A percentile compares a stretch with the other conserved stretches of the same genome.
These are phyloP conservation scores for Euleptes europaea DNA, from an alignment of 2,113 vertebrate genomes.

Conservation along the genomic window DNA sequence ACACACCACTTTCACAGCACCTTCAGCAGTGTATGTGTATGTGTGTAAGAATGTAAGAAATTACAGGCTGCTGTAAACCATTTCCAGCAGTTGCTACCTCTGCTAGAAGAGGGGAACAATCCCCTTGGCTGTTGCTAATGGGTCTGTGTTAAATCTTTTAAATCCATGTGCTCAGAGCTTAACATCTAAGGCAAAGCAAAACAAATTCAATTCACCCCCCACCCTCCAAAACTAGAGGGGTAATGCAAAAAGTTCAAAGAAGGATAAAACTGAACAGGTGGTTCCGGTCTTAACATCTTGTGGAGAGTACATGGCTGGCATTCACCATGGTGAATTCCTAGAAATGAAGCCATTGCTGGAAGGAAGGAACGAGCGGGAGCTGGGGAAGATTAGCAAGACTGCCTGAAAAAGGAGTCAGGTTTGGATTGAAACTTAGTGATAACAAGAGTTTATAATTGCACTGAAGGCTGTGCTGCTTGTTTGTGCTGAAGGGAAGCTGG, in stretches of 20 bases:
- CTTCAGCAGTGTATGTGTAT: background rate
- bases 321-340: background rate
- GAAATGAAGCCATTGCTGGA: background rate
- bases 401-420: background rate
- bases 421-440: background rate
- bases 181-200: background rate
- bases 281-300: background rate
- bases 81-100: background rate
- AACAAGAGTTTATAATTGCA: background rate
- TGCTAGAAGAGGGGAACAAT: background rate
- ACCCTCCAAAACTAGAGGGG: background rate
- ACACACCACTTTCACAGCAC: background rate
- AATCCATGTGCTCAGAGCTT: background rate
- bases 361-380: background rate
- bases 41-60: background rate
- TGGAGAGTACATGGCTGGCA: background rate
- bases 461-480: background rate
- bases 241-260: background rate
- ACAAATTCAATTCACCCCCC: background rate
- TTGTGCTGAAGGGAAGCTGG: background rate
- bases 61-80: background rate
- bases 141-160: background rate
- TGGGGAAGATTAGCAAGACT: background rate
- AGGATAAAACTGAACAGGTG: background rate
- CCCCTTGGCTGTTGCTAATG: background rate